Percentiles rank a stretch among this genome's conserved stretches.
phyloP scores from a whole-genome alignment of 2,888 invertebrate species.

The Ochropacha duplaris region DNA sequence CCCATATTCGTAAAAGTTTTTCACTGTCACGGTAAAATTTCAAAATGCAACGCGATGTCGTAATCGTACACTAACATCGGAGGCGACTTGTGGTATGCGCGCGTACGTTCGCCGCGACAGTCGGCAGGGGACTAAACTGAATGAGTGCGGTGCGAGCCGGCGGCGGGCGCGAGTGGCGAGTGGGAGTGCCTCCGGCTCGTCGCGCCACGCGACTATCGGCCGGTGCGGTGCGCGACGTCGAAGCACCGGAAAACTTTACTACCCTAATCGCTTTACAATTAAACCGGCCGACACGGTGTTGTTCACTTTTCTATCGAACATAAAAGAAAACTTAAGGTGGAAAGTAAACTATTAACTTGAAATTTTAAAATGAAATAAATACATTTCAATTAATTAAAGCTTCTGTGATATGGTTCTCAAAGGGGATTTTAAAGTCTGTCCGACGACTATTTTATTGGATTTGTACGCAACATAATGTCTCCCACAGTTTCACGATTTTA shows the following conservation, averaged over 20 bases:
- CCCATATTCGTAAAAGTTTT: conserved; percentile 85
- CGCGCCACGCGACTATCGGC: conserved; percentile 64
- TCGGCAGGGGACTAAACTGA: conserved; percentile 78
- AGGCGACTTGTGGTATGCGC: conserved; percentile 58
- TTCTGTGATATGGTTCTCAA: neutral
- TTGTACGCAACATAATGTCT: neutral
- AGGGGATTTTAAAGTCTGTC: neutral
- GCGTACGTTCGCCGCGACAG: conserved; percentile 72
- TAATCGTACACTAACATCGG: conserved; percentile 80
- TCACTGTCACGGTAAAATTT: conserved; percentile 80
- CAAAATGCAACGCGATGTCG: conserved; percentile 72
- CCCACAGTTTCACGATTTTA: conserved; percentile 6
- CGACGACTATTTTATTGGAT: neutral
- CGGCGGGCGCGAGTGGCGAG: conserved; percentile 64
- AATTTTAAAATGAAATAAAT: no score
- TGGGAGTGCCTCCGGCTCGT: conserved; percentile 64
- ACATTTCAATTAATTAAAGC: neutral
- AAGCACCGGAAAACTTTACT: conserved; percentile 79
- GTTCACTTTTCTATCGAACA: conserved; percentile 69
- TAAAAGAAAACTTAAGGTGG: conserved; percentile 18
- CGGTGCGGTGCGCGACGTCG: conserved; percentile 45
- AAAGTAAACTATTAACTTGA: neutral
- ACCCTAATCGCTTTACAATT: conserved; percentile 77
- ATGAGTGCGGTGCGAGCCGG: conserved; percentile 70
- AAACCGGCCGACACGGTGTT: conserved; percentile 54